Base-by-base conservation (phyloP, 2,113 vertebrate genomes). In the Chauna torquata region DNA sequence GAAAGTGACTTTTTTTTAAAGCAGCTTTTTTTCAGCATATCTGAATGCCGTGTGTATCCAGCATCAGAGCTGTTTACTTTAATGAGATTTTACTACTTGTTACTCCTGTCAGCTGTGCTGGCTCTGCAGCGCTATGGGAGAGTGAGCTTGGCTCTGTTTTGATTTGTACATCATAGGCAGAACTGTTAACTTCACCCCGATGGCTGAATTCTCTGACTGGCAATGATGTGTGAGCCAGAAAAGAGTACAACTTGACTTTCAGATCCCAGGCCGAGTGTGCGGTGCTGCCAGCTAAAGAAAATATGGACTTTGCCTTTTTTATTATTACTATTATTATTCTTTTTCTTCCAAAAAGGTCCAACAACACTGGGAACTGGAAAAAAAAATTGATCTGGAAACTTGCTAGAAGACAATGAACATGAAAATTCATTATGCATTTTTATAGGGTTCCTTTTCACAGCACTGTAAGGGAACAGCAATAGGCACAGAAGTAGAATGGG, bases 31-130 rank as follows among this genome's bases (percentile, higher is more conserved):
- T 79, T 44, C 91, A 79, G 75, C 34, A 2, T 58, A n/a, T 69
- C 78, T 91, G 91, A 90, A 62, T 25, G 45, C 69, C 59, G 50
- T 81, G 45, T 85, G 82, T 94, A 80, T 92, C 81, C 90, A 93
- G 86, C 65, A 71, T 52, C 71, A 15, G 95, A 28, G 45, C 72
- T 96, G 84, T 95, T 96, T 97, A 69, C 92, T 95, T 95, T 82
- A 34, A 76, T 65, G 86, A 91, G 90, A 79, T 97, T 97, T 97
- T 96, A 97, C 94, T 96, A 82, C 94, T 96, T 90, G 86, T 91
- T 92, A 66, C 95, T 97, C 61, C 86, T 91, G 83, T 97, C 92
- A 96, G 94, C 92, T 92, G 83, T 81, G 71, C 86, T 94, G 96
- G 96, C 92, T 96, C 88, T 50, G 74, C 91, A 82, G 78, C 0